A percentile compares a stretch with the other conserved stretches of the same genome.
phyloP scores from a whole-genome alignment of 1,140 invertebrate genomes.

The Aphelenchoides besseyi region DNA sequence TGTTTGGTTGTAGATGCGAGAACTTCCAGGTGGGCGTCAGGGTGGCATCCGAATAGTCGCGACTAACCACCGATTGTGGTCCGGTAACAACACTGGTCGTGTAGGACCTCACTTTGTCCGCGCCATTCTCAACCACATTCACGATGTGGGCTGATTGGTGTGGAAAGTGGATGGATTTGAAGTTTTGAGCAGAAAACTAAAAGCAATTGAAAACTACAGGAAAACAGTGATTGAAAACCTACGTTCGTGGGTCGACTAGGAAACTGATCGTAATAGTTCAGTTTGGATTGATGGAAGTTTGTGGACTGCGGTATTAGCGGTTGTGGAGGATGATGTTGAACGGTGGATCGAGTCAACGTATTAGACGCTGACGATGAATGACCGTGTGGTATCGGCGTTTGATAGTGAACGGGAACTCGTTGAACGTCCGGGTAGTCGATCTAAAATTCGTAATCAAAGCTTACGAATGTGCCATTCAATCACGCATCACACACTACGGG shows the following conservation, averaged over 20 bases:
- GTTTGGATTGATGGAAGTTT: neutral
- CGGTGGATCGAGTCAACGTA: conserved; percentile 2
- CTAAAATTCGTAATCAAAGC: conserved; percentile 21
- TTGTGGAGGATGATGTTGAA: conserved; percentile 16
- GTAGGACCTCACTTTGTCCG: neutral
- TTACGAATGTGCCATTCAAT: too few relatives aligned
- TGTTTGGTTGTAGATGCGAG: neutral
- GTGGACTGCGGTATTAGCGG: neutral
- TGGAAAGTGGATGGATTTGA: neutral
- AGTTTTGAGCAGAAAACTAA: neutral
- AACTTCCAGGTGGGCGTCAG: conserved; percentile 16
- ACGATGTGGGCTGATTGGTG: neutral
- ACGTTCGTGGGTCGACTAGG: conserved; percentile 1
- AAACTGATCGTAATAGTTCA: conserved; percentile 30
- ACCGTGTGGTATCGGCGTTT: conserved; percentile 25
- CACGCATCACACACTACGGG: too few relatives aligned
- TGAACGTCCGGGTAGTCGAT: conserved; percentile 53
- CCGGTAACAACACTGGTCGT: neutral
- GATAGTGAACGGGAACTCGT: conserved; percentile 51
- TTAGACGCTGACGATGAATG: neutral
- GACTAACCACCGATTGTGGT: neutral
- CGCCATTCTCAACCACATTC: neutral
- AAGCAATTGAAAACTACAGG: neutral
- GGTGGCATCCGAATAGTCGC: conserved; percentile 17
- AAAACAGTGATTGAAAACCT: neutral